Percentiles rank a stretch among this genome's conserved stretches.
phyloP scores from a whole-genome alignment of 2,888 invertebrate genomes.

The Eupithecia abbreviata region DNA sequence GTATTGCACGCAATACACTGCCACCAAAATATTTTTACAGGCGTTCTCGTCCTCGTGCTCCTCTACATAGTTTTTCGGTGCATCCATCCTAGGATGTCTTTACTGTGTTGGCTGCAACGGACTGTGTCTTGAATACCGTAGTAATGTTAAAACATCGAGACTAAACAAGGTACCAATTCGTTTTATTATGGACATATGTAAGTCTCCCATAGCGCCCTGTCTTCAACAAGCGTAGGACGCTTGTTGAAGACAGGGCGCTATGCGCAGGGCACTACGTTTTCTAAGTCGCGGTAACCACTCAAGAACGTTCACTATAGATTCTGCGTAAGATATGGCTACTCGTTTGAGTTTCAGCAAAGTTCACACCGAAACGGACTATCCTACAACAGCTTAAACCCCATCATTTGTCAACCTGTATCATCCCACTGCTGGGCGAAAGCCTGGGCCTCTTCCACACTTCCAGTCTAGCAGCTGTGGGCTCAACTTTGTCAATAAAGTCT shows the following conservation, averaged over 20 bases:
- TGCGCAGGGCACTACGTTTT: no score
- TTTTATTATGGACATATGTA: background rate
- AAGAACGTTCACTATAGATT: background rate
- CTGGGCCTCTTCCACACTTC: background rate
- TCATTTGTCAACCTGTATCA: background rate
- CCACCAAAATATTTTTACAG: conserved; percentile 24
- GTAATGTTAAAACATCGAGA: background rate
- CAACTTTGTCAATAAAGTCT: background rate
- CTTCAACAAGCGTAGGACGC: background rate
- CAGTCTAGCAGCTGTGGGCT: background rate
- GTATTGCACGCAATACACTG: background rate
- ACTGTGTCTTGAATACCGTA: background rate
- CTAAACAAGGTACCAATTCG: background rate
- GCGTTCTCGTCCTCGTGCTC: conserved; percentile 50
- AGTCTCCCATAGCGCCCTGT: background rate
- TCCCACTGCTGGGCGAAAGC: background rate
- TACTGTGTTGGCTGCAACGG: conserved; percentile 39
- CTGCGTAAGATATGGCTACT: background rate
- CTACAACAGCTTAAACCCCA: background rate
- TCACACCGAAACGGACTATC: background rate
- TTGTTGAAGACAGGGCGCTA: no score
- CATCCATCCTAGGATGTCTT: conserved; percentile 48
- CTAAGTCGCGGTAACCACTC: background rate
- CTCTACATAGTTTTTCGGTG: conserved; percentile 58
- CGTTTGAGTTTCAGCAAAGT: background rate